phyloP scores from a whole-genome alignment of 1,140 invertebrate species.

The Bombus huntii region DNA sequence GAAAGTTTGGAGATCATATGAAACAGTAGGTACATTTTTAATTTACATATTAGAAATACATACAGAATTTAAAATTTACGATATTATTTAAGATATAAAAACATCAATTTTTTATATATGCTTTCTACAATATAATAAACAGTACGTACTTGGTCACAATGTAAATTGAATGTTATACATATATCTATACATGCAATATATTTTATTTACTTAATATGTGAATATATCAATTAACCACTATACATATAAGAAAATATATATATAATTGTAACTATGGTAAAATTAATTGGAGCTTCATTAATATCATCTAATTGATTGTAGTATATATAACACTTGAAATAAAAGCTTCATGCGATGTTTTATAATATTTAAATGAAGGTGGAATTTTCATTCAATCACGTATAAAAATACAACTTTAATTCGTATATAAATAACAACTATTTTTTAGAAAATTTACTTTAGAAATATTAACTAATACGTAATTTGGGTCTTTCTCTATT shows the following conservation, averaged over 20 bases:
- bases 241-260: not conserved
- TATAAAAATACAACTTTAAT: too few relatives aligned
- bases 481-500: too few relatives aligned
- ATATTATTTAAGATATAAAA: not conserved
- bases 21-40: not conserved
- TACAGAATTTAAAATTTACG: not conserved
- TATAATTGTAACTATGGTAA: not conserved
- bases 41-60: not conserved
- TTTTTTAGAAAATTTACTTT: too few relatives aligned
- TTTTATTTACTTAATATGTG: not conserved
- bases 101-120: not conserved
- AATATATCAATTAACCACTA: not conserved
- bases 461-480: too few relatives aligned
- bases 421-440: too few relatives aligned
- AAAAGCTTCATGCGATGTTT: not conserved
- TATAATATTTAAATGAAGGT: not conserved
- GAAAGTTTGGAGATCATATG: not conserved
- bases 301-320: not conserved
- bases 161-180: too few relatives aligned
- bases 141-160: too few relatives aligned
- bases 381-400: too few relatives aligned
- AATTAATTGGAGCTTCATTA: not conserved
- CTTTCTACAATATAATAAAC: not conserved
- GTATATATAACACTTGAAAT: not conserved
- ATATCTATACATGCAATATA: too few relatives aligned